A percentile compares a stretch with the other conserved stretches of the same genome.
Conservation (phyloP, 2,797 vertebrate genomes). For the Threskiornis aethiopicus region DNA sequence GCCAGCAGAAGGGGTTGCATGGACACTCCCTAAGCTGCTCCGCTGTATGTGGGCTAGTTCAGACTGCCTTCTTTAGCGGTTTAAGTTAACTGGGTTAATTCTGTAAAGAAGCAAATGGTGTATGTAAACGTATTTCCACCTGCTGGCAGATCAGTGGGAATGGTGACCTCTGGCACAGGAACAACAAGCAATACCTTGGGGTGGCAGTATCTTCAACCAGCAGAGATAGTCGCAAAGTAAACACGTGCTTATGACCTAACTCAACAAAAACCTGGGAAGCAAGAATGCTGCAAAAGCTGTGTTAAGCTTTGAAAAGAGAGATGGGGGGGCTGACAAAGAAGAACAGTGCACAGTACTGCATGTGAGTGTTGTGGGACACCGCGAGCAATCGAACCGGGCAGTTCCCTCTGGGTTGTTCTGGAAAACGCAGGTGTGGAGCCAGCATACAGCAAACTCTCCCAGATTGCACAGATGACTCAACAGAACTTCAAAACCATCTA, state of each 20-base stretch:
- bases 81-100: background rate
- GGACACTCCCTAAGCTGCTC: background rate
- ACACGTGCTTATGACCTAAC: background rate
- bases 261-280: background rate
- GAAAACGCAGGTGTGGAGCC: background rate
- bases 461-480: background rate
- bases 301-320: background rate
- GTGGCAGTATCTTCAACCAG: background rate
- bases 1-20: background rate
- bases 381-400: fast-evolving
- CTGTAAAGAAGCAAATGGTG: background rate
- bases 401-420: background rate
- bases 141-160: background rate
- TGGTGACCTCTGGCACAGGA: background rate
- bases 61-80: background rate
- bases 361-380: fast-evolving
- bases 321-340: background rate
- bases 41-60: background rate
- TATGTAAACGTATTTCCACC: background rate
- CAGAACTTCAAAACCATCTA: background rate
- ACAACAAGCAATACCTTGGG: background rate
- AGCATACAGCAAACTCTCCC: background rate
- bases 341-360: fast-evolving
- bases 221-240: background rate
- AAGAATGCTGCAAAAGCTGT: background rate